Evolutionary conservation across 2,888 invertebrate genomes (phyloP), one percentile per base, ranked within the genome.

Genomic region (Drosophila robusta): DNA sequence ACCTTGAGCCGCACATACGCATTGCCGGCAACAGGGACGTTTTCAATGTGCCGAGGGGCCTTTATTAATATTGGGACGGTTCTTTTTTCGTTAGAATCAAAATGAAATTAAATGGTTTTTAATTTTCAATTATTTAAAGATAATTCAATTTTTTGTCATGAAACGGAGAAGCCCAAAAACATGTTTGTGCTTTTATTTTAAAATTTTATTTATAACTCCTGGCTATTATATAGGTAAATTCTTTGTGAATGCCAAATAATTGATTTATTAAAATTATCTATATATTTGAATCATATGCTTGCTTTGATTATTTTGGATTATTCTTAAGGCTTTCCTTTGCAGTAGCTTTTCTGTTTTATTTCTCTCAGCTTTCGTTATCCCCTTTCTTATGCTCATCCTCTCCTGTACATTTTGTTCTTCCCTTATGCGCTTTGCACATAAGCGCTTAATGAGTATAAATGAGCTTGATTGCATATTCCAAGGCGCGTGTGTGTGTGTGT

Each of bases 401-500:
- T 61, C 51, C 71, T 50, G 70, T 58, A 44, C 51, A 55, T 51
- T 41, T 42, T 38, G 55, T 46, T 49, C 67, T 47, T 29, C 77
- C 57, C 58, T 55, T 52, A 41, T 75, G 75, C 52, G 64, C 70
- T 76, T 70, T 71, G 76, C 86, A 74, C 71, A 80, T 85, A 85
- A 83, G 87, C 77, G 78, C 89, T 85, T 85, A 85, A 85, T 85
- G 87, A 89, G 84, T 87, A 85, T 85, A 85, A 85, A 88, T 85
- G 84, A 85, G 84, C 87, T 87, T 85, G 87, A 85, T 85, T 88
- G 84, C 87, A 85, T 89, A 89, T 88, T 80, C 84, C 80, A 75
- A 63, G 75, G 80, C 71, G 63, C 44, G 67, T 51, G 57, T 60
- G 65, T 46, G 38, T 51, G 55, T 52, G 49, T 36, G n/a, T 42